Base-by-base conservation (phyloP, 2,113 vertebrate genomes). In the Saiga tatarica region DNA sequence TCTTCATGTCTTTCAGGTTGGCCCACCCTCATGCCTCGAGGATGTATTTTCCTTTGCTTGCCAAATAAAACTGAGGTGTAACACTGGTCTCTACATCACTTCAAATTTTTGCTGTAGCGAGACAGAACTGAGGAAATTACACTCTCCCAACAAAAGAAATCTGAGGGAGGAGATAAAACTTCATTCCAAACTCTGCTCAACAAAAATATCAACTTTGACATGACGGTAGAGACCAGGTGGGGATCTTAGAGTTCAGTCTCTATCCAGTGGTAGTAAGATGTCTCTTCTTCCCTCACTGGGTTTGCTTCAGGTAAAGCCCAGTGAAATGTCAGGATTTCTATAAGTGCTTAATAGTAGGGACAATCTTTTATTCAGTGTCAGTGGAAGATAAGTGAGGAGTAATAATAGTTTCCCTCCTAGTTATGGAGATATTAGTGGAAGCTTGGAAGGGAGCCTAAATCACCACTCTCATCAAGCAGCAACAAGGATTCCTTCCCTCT, bases 91-190 rank as follows among this genome's bases (percentile, higher is more conserved):
- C 1, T 21, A 21, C 4, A 0, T 5, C n/a, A 71, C 17, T 71
- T 71, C 64, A 71, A 36, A 36, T 71, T 71, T 71, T 71, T 71
- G 62, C 64, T 36, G 17, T 0, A 0, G 17, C 0, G 1, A 36
- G 64, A 36, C 19, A 71, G n/a, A 71, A 71, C 67, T 2, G n/a
- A 71, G n/a, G n/a, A 36, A 71, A 71, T 21, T 71, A 36, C 19
- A 71, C 19, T 71, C 19, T 19, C 19, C 19, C 9, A 12, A 36
- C 9, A 23, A 26, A 42, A 39, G 0, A 47, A 45, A 36, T 3
- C 15, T 33, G 42, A 74, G 0, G 8, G 21, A 7, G 7, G 7
- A 52, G 7, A 62, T 5, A 10, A 23, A 15, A 36, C 5, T 85
- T 85, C 33, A 50, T 50, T 19, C 5, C 2, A 33, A 87, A 83